Base-by-base conservation (phyloP, 2,797 vertebrate species). In the Neosilurus mollespiculum region DNA sequence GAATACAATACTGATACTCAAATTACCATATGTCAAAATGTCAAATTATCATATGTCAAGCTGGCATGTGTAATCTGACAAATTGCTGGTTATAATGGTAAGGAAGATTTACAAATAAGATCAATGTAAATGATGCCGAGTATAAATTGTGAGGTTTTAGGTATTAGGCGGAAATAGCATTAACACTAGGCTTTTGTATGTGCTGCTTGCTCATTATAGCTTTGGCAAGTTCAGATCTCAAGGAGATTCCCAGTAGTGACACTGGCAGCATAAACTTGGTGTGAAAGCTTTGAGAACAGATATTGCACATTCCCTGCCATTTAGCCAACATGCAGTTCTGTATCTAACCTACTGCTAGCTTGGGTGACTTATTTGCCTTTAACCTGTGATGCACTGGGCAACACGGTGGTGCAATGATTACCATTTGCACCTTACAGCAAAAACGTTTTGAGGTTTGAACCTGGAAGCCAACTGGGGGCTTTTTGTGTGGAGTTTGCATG, bases 251-350 rank as follows among this genome's bases (percentile, higher is more conserved):
- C 34, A 12, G n/a, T 62, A 78, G 75, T 61, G 14, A n/a, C 62
- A 16, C 58, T 78, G 34, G 14, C 76, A 64, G 37, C 59, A 24
- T 43, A 64, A 78, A 64, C 37, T 34, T 11, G 37, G 1, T 64
- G 43, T 78, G 59, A 78, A 78, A 51, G n/a, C 12, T 51, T 78
- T 6, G n/a, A 51, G 53, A 65, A 65, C 16, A 78, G 24, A 78
- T 65, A 65, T 53, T 78, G n/a, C 61, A 65, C 43, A 78, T 78
- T 65, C 15, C n/a, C 37, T 16, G n/a, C 15, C 9, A 64, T 64
- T 78, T 49, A 77, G 34, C 30, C 58, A 62, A 78, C 9, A 58
- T 12, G 16, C 53, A 75, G 10, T 10, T 11, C 12, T 61, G 30
- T 76, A 10, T 30, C 56, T 37, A 77, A 49, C 22, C 37, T 15